Evolutionary conservation across 37 sponge, comb jelly and placozoan genomes (phyloP).

Genomic region (Cliona cf. orientalis): DNA sequence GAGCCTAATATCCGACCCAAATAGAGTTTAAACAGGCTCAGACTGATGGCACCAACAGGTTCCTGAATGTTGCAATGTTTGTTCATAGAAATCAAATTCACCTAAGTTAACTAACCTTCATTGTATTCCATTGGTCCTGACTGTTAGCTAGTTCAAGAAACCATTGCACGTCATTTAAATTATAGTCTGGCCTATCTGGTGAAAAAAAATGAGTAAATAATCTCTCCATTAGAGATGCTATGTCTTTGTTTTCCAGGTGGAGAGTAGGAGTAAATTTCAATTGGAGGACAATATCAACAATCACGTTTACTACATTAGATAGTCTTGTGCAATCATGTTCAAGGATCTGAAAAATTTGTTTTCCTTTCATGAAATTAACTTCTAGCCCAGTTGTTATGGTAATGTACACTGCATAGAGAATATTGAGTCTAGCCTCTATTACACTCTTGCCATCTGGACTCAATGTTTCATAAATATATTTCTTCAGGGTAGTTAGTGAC

Average conservation of each 20-base stretch:
- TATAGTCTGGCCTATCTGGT: not conserved
- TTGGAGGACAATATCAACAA: conserved; percentile 11
- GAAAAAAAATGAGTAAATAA: conserved; percentile 50
- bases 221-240: conserved; percentile 40
- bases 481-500: conserved; percentile 50
- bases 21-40: conserved; percentile 54
- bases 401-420: conserved; percentile 55
- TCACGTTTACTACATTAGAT: conserved; percentile 13
- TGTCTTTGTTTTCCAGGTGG: not conserved
- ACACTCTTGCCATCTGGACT: not conserved
- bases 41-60: conserved; percentile 12
- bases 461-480: conserved; percentile 30
- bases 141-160: conserved; percentile 63
- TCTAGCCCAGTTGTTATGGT: conserved; percentile 13
- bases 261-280: not conserved
- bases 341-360: conserved; percentile 48
- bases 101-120: no score
- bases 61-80: no score
- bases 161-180: conserved; percentile 31
- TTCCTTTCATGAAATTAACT: conserved; percentile 11
- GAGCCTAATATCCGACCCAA: conserved; percentile 54
- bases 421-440: conserved; percentile 42
- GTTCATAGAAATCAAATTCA: conserved; percentile 3
- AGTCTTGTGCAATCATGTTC: conserved; percentile 25
- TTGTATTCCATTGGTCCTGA: conserved; percentile 6